These are phyloP conservation scores for Hydrozoanthus gracilis DNA, from an alignment of 92 coral and sea anemone genomes.

Conservation along the genomic window DNA sequence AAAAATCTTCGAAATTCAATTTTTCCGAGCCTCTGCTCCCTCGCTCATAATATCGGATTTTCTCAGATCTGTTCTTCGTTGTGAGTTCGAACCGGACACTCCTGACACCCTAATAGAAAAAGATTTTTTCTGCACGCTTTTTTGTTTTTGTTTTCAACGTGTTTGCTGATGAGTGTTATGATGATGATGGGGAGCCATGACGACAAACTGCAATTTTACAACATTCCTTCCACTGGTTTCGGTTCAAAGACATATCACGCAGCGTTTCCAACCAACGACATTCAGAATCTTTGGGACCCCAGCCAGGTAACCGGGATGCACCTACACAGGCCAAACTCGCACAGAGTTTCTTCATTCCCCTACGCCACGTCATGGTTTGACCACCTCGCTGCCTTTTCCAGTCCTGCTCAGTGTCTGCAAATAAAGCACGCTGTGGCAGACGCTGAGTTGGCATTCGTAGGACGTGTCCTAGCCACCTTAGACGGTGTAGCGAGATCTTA, in stretches of 20 bases:
- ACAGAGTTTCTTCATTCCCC: neutral
- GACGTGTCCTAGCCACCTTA: neutral
- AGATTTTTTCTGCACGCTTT: no score
- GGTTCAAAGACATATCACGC: neutral
- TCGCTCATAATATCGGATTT: no score
- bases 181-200: no score
- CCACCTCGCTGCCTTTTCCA: neutral
- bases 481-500: neutral
- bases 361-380: neutral
- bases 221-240: neutral
- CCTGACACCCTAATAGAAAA: no score
- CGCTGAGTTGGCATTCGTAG: neutral
- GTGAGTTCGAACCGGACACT: no score
- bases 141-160: no score
- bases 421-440: neutral
- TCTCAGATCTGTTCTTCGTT: no score
- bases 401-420: neutral
- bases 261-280: neutral
- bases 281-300: neutral
- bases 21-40: no score
- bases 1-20: no score
- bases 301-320: neutral
- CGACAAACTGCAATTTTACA: no score
- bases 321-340: neutral
- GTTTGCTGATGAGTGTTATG: no score